Percentiles rank a stretch among this genome's conserved stretches.
Evolutionary conservation across 2,113 vertebrate genomes (phyloP).

Genomic region (Barbus barbus): DNA sequence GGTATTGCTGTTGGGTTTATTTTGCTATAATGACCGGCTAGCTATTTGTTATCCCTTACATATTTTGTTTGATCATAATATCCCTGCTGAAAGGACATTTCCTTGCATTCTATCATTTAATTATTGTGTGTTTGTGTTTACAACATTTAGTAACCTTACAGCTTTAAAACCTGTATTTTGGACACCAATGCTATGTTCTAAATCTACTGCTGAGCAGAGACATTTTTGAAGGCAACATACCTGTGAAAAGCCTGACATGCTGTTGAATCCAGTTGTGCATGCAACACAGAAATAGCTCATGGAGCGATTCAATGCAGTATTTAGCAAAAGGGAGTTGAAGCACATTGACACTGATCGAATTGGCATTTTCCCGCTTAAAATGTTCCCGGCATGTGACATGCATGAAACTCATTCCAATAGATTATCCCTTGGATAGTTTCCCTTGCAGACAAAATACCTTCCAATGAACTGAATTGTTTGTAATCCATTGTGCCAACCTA

Average conservation of each 20-base stretch:
- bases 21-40: neutral
- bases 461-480: neutral
- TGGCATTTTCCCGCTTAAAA: conserved; percentile 18
- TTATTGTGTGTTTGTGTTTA: neutral
- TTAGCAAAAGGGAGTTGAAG: conserved; percentile 13
- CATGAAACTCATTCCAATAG: conserved; percentile 11
- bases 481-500: conserved; percentile 28
- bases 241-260: neutral
- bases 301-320: conserved; percentile 12
- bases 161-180: neutral
- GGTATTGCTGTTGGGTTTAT: neutral
- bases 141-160: neutral
- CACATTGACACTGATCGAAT: conserved; percentile 17
- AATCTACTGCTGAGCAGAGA: neutral
- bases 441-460: conserved; percentile 25
- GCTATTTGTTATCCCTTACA: neutral
- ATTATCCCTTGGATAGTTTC: conserved; percentile 16
- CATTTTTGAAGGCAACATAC: neutral
- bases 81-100: neutral
- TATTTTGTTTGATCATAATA: neutral
- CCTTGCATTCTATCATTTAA: neutral
- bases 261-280: conserved; percentile 8
- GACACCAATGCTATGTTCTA: neutral
- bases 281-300: conserved; percentile 1
- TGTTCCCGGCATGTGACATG: neutral